Base-by-base conservation (phyloP, 2,113 vertebrate species). In the Clarias macrocephalus region DNA sequence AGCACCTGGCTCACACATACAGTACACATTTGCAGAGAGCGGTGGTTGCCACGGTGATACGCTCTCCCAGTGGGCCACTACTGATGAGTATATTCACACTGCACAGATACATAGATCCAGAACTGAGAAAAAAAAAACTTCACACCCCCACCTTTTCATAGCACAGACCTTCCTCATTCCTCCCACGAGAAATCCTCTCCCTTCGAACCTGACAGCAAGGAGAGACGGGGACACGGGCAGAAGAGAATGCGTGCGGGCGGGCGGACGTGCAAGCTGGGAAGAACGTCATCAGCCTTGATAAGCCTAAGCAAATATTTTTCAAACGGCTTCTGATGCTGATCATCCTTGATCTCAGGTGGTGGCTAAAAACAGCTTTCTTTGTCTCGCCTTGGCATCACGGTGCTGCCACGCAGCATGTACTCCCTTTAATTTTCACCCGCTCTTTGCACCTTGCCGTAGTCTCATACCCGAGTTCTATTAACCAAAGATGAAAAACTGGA, bases 11-110 rank as follows among this genome's bases (percentile, higher is more conserved):
- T 70, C 83, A 88, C 84, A 66, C 52, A 70, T 19, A 54, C 72
- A 62, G 60, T 19, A 54, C 72, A 62, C 60, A 70, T 57, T 62
- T 30, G 25, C 33, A 19, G 16, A 59, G 82, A 85, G 82, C 59
- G 83, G 79, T 56, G 33, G 86, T 85, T 89, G 86, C 72, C 65
- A 68, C 59, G 86, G 86, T 42, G 72, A 89, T 75, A 79, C 21
- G 79, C 52, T 76, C 68, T 30, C 54, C 77, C 33, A 77, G n/a
- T 56, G 68, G 54, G 77, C 72, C 30, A 5, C n/a, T 70, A 79
- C 73, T 82, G 70, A 56, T 7, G 52, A 57, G 65, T 76, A 48
- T 85, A 77, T 83, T 86, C 57, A 75, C 79, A 83, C 84, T 80
- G 84, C 77, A 33, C 73, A 85, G 52, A 87, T 85, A 85, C 81